phyloP scores from a whole-genome alignment of 1,140 invertebrate genomes.

The Varroa destructor region DNA sequence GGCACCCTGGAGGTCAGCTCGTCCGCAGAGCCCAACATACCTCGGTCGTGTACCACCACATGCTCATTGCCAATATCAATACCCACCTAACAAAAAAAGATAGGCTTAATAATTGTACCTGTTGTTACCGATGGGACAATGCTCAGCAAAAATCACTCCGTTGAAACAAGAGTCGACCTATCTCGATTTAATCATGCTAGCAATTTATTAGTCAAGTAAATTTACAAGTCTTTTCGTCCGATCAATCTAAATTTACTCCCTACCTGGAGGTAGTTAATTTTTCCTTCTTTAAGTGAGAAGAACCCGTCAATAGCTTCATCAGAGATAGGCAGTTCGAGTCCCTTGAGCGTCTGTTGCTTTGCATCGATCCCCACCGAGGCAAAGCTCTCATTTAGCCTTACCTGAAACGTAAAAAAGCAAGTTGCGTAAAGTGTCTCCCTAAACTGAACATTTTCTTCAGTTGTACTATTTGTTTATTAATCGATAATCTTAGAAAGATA shows the following conservation, averaged over 20 bases:
- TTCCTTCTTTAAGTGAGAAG: constrained; percentile 42
- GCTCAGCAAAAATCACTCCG: no score
- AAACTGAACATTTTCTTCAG: background rate
- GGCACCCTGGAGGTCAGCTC: constrained; percentile 63
- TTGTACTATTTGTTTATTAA: background rate
- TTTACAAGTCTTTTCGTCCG: background rate
- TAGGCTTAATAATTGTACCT: no score
- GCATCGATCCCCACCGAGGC: constrained; percentile 55
- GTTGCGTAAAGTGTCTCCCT: no score
- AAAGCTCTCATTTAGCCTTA: constrained; percentile 52
- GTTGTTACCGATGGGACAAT: constrained; percentile 38
- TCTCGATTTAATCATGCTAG: no score
- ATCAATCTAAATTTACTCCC: constrained; percentile 18
- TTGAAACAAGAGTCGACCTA: no score
- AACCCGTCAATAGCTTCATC: constrained; percentile 62
- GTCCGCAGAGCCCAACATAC: constrained; percentile 40
- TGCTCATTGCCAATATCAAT: constrained; percentile 40
- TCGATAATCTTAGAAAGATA: background rate
- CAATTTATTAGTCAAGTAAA: no score
- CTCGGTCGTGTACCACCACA: constrained; percentile 37
- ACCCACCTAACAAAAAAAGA: constrained; percentile 31
- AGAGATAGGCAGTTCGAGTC: constrained; percentile 81
- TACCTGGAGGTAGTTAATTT: constrained; percentile 52
- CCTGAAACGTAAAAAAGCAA: constrained; percentile 27
- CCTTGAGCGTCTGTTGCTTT: constrained; percentile 75